phyloP scores from a whole-genome alignment of 2,113 vertebrate genomes.

The Cinclus cinclus region DNA sequence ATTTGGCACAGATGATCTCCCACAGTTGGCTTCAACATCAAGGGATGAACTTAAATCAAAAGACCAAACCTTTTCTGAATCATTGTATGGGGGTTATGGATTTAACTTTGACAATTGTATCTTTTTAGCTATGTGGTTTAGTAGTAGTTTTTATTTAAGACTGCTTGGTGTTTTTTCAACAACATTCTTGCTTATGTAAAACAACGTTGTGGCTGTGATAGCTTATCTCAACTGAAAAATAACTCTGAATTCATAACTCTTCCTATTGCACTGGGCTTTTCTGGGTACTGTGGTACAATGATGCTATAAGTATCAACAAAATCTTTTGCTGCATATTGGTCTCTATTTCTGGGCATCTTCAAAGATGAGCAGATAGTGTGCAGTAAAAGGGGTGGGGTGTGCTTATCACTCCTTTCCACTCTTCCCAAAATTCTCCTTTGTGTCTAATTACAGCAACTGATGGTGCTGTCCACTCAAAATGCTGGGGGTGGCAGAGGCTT shows the following conservation, averaged over 20 bases:
- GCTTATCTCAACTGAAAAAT: not conserved
- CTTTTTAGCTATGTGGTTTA: not conserved
- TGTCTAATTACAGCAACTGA: accelerated
- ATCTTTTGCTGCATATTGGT: accelerated
- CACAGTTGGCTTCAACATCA: not conserved
- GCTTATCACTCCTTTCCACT: not conserved
- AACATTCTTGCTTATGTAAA: not conserved
- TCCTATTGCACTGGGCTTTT: not conserved
- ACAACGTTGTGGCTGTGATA: not conserved
- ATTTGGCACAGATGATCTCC: not conserved
- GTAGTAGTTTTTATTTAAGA: not conserved
- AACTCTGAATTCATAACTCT: not conserved
- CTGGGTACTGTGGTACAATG: not conserved
- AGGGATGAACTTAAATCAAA: not conserved
- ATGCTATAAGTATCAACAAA: not conserved
- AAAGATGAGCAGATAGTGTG: not conserved
- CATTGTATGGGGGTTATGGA: not conserved
- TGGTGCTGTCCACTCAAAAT: accelerated
- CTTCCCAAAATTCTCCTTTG: not conserved
- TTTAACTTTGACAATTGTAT: not conserved
- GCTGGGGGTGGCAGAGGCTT: not conserved
- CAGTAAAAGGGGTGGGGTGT: not conserved
- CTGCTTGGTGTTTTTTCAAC: not conserved
- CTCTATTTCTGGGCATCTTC: not conserved
- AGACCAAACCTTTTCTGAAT: not conserved